Base-by-base conservation (phyloP, 2,888 invertebrate genomes). In the Heliconius sara region DNA sequence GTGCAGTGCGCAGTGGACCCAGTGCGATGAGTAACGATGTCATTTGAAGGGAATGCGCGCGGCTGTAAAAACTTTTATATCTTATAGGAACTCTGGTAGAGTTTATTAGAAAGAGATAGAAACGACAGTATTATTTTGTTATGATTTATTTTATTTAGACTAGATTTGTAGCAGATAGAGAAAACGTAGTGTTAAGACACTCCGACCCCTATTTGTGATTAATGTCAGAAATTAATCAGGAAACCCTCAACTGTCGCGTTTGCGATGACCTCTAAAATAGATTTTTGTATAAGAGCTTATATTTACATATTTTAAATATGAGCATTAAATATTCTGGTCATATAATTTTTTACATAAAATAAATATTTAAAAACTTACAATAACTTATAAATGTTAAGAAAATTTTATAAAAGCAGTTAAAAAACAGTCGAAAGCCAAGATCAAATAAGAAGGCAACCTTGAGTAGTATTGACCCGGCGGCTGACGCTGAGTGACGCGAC, bases 371-470 rank as follows among this genome's bases (percentile, higher is more conserved):
- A 22, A 60, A n/a, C 22, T 60, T n/a, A 60, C 60, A n/a, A 60
- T n/a, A 30, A 19, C 10, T 27, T 47, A 65, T 7, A 30, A 65
- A 43, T 43, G 47, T 43, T 6, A 52, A 65, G 13, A 65, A 47
- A 30, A 63, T 19, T 34, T 47, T 16, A 16, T 30, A 71, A 65
- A 22, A 71, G 9, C 65, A 25, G 16, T 30, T 30, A 47, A 22
- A 16, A 71, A 19, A 34, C 52, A 52, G 52, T 30, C 34, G 30
- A 57, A 73, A 73, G 72, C 25, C 78, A 27, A 67, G 22, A 73
- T 78, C 57, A 67, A 73, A 60, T 73, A 66, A 76, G 75, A 75
- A 57, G 68, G 68, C 75, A 79, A 34, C 70, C 79, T 76, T 71
- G 79, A 67, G 57, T 52, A 67, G 79, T 30, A 34, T 34, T 52